Evolutionary conservation across 1,140 invertebrate species (phyloP).

Genomic region (Drosophila sulfurigaster): DNA sequence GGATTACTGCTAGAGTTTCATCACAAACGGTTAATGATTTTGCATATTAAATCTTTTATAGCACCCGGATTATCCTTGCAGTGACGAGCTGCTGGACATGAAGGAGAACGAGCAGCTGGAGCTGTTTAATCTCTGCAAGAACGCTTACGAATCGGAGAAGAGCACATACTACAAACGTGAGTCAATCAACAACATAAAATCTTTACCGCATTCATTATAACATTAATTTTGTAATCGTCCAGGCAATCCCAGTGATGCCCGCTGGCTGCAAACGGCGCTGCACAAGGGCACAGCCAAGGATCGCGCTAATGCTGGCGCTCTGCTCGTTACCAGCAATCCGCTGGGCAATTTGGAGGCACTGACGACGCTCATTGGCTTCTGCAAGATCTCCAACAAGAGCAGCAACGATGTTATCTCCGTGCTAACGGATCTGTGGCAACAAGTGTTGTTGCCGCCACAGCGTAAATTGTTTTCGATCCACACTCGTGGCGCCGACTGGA

Average conservation of each 20-base stretch:
- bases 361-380: slow-evolving; percentile 88
- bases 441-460: slow-evolving; percentile 88
- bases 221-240: not conserved
- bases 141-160: slow-evolving; percentile 71
- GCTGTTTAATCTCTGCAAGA: slow-evolving; percentile 74
- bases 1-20: no score
- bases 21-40: not conserved
- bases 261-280: slow-evolving; percentile 91
- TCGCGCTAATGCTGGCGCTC: slow-evolving; percentile 90
- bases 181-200: not conserved
- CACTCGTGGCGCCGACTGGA: slow-evolving; percentile 86
- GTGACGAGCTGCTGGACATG: slow-evolving; percentile 78
- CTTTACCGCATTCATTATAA: not conserved
- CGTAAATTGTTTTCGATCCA: slow-evolving; percentile 89
- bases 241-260: slow-evolving; percentile 80
- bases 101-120: slow-evolving; percentile 81
- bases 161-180: slow-evolving; percentile 65
- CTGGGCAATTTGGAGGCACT: slow-evolving; percentile 89
- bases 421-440: slow-evolving; percentile 89
- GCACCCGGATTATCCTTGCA: slow-evolving; percentile 71
- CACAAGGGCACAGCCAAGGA: slow-evolving; percentile 90
- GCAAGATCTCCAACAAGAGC: slow-evolving; percentile 90
- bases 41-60: slow-evolving; percentile 14
- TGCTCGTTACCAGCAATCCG: slow-evolving; percentile 91
- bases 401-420: slow-evolving; percentile 88